phyloP scores from a whole-genome alignment of 2,113 vertebrate species.

The Pangasianodon gigas region DNA sequence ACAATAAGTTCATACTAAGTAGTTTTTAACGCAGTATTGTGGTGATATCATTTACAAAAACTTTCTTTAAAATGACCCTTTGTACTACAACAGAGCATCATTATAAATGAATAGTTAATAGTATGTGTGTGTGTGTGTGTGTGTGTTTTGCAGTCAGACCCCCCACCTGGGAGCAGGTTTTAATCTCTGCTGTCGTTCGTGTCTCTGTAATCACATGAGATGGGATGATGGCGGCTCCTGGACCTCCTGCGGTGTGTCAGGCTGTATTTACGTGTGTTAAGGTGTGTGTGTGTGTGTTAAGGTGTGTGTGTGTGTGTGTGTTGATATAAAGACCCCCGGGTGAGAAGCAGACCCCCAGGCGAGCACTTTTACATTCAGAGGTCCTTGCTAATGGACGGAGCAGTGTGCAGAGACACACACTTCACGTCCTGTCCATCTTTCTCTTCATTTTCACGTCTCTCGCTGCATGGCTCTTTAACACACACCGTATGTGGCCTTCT shows the following conservation, averaged over 20 bases:
- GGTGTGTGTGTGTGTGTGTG: constrained; percentile 17
- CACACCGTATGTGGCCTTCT: neutral
- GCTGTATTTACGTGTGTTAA: neutral
- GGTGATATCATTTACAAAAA: neutral
- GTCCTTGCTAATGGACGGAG: constrained; percentile 12
- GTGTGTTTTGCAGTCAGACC: constrained; percentile 2
- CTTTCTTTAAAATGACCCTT: neutral
- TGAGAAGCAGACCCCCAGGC: constrained; percentile 25
- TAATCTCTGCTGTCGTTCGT: constrained; percentile 5
- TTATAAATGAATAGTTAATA: neutral
- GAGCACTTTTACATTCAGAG: constrained; percentile 9
- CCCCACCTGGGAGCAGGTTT: neutral
- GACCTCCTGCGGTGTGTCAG: constrained; percentile 18
- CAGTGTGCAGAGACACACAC: constrained; percentile 25
- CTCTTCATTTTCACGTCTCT: neutral
- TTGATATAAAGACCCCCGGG: constrained; percentile 18
- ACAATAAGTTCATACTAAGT: neutral
- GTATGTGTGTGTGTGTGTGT: neutral
- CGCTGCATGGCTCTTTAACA: neutral
- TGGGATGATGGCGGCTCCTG: neutral
- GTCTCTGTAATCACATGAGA: constrained; percentile 23
- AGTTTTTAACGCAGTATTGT: neutral
- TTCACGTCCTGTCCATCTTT: neutral
- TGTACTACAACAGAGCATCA: neutral
- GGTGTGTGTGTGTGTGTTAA: neutral